Conservation (phyloP, 2,113 vertebrate genomes). For the Alaudala cheleensis region DNA sequence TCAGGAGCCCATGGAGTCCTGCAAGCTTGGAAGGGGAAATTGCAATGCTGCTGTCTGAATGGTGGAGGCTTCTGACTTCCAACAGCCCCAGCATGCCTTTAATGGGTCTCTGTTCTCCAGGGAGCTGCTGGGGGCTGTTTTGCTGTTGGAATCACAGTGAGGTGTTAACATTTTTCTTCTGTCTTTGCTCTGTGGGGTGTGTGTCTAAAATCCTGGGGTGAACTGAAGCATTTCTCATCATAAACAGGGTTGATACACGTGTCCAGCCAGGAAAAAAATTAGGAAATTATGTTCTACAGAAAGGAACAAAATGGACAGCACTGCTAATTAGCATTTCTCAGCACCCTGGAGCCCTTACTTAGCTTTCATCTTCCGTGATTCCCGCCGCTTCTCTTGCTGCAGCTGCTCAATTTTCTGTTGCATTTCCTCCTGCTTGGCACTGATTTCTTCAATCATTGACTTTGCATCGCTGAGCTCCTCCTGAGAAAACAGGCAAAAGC, state of each 20-base stretch:
- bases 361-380: conserved; percentile 81
- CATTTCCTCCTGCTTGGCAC: conserved; percentile 86
- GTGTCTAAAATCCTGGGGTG: background rate
- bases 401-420: conserved; percentile 86
- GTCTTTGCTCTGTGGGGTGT: background rate
- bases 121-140: background rate
- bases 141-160: background rate
- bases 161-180: background rate
- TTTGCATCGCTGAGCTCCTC: conserved; percentile 89
- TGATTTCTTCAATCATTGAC: conserved; percentile 89
- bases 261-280: background rate
- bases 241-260: background rate
- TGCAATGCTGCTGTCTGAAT: background rate
- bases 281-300: background rate
- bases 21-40: background rate
- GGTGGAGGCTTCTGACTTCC: background rate
- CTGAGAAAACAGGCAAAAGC: conserved; percentile 68
- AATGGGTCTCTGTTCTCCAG: background rate
- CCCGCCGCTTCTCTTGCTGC: conserved; percentile 80
- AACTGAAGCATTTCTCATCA: background rate
- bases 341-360: conserved; percentile 70
- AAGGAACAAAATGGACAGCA: background rate
- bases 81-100: background rate
- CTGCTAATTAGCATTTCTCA: background rate
- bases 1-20: background rate